Evolutionary conservation across 2,888 invertebrate genomes (phyloP), one percentile per base, ranked within the genome.

Genomic region (Spialia ferax): DNA sequence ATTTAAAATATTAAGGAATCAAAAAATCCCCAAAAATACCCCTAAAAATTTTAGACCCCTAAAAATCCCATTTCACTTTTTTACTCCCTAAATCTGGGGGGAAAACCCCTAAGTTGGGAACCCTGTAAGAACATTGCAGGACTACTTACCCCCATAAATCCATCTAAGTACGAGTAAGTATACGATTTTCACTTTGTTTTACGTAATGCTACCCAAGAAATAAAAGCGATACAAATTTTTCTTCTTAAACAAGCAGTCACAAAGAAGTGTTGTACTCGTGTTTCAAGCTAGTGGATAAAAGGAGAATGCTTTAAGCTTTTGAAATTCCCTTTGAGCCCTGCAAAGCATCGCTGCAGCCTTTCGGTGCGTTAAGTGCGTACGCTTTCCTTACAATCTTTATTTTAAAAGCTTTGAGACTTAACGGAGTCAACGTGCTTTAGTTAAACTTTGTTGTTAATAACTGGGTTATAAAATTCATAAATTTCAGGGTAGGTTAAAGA

Each of bases 261-360:
- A 63, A 63, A 63, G 63, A 63, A 42, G 42, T 18, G 42, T 42
- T 8, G 15, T 18, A 42, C 42, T 42, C 18, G n/a, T 42, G 18
- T 42, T 42, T 42, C 42, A 42, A 8, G 42, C 15, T 42, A 42
- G 42, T 48, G 45, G 45, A 48, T 48, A 48, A 48, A 48, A 18
- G 45, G 45, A 48, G 57, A 57, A 61, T 3, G 55, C 57, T 35
- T 57, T 50, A 55, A 18, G 64, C 64, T 57, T 57, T 65, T 38
- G 45, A 65, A 32, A 65, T 59, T 59, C 48, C 48, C 64, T 65
- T 65, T 65, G 64, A 65, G 64, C 22, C 23, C 50, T 52, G 32
- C 35, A 48, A 59, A 59, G 64, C 57, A 35, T 26, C 32, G 63
- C 63, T 52, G 6, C n/a, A 65, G 48, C 57, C 64, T 65, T 65